Evolutionary conservation across 1,140 invertebrate genomes (phyloP).

Genomic region (Drosophila arawakana): DNA sequence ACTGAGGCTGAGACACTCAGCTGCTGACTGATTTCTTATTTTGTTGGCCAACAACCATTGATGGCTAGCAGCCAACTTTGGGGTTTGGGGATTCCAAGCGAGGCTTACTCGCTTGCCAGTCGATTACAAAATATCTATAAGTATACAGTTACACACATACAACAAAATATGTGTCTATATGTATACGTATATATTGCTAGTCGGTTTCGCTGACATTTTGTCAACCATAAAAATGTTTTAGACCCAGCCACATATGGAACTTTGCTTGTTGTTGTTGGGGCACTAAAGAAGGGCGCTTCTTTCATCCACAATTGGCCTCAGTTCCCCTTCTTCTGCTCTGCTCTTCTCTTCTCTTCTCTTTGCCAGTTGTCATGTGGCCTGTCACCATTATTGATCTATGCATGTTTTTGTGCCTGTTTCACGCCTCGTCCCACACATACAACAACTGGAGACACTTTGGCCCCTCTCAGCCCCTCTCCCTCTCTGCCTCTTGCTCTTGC

Average conservation of each 20-base stretch:
- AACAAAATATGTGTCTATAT: constrained; percentile 4
- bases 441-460: constrained; percentile 20
- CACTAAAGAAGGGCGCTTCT: constrained; percentile 66
- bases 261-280: constrained; percentile 1
- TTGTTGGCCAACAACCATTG: constrained; percentile 43
- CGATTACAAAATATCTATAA: constrained; percentile 58
- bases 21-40: constrained; percentile 69
- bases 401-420: constrained; percentile 58
- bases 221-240: constrained; percentile 63
- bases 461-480: constrained; percentile 3
- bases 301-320: constrained; percentile 29
- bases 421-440: constrained; percentile 70
- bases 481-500: constrained; percentile 24
- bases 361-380: constrained; percentile 35
- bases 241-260: constrained; percentile 20
- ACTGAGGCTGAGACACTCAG: constrained; percentile 47
- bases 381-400: constrained; percentile 79
- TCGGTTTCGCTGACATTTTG: constrained; percentile 68
- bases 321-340: constrained; percentile 5
- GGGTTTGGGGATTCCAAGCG: constrained; percentile 43
- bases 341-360: neutral
- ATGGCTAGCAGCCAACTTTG: constrained; percentile 49
- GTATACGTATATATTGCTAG: constrained; percentile 1
- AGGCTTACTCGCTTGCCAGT: constrained; percentile 47
- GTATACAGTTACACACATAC: constrained; percentile 4